These are phyloP conservation scores for Parasteatoda tepidariorum DNA, from an alignment of 1,140 invertebrate species.

Conservation along the genomic window DNA sequence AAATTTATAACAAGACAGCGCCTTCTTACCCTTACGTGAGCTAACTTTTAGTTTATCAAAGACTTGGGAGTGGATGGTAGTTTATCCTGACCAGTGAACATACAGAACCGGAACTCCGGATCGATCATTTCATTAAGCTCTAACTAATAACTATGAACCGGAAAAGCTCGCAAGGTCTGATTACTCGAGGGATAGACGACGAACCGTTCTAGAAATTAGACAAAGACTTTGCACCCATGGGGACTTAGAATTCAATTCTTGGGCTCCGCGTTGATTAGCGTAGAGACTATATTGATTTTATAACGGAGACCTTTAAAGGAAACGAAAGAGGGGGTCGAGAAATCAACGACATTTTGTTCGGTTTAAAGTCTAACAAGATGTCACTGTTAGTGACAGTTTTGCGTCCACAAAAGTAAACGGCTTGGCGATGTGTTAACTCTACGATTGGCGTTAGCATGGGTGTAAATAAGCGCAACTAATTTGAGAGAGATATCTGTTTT, in stretches of 20 bases:
- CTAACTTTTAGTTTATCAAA: too few species aligned
- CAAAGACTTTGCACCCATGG: slow-evolving; percentile 21
- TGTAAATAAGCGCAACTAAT: not conserved
- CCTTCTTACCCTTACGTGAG: too few species aligned
- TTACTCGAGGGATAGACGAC: not conserved
- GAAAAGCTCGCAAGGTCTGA: slow-evolving; percentile 20
- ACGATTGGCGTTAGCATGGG: not conserved
- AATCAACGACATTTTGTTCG: not conserved
- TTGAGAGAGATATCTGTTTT: not conserved
- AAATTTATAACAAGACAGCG: too few species aligned
- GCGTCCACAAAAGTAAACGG: slow-evolving; percentile 8
- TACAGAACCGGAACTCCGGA: too few species aligned
- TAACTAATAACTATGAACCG: slow-evolving; percentile 53
- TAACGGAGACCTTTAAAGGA: slow-evolving; percentile 33
- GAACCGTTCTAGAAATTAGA: slow-evolving; percentile 39
- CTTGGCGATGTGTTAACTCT: slow-evolving; percentile 11
- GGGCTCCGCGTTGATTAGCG: slow-evolving; percentile 38
- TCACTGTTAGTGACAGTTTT: slow-evolving; percentile 26
- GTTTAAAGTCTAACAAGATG: slow-evolving; percentile 47
- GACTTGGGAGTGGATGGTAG: too few species aligned
- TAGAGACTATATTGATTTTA: slow-evolving; percentile 43
- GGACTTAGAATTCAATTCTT: slow-evolving; percentile 48
- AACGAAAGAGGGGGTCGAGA: slow-evolving; percentile 21
- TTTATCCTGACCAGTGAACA: too few species aligned
- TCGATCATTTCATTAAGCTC: slow-evolving; percentile 56